Evolutionary conservation across 2,888 invertebrate species (phyloP), one percentile per base, ranked within the genome.

Genomic region (Osmoderma eremita): DNA sequence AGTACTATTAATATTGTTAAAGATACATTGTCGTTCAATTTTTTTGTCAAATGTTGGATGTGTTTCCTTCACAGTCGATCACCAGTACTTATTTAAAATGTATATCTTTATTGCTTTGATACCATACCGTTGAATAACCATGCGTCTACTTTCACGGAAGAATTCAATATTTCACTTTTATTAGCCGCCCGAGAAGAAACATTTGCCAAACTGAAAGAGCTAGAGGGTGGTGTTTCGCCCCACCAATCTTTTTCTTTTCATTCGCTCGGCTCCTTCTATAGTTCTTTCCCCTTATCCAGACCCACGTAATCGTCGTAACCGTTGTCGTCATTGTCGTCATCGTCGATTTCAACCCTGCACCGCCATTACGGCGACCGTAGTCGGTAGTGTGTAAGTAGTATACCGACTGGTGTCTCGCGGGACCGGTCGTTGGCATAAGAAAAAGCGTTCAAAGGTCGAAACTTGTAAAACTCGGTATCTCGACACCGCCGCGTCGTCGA

Each of bases 401-500:
- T 20, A 20, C 10, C 50, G 30, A 30, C 30, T 30, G 30, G 30
- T 30, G 50, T 24, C 50, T 30, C 50, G 10, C 13, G 50, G 50
- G 50, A 51, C 50, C 50, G n/a, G 50, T 51, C 50, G 24, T 51
- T 24, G 22, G 50, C 50, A 24, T 5, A 51, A 51, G 50, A 51
- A 51, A 51, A 51, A 24, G 42, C 50, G 50, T 51, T 51, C 50
- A 51, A 51, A 51, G 50, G 50, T 51, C 50, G 50, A 51, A 51
- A 51, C 50, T 51, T 51, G 50, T 51, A 51, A 51, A 51, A 51
- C 50, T 51, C 50, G 50, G 24, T 51, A 51, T 51, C 50, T 51
- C 30, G 50, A 51, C 50, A 15, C 24, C 50, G 50, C 30, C 30
- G 6, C 8, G 3, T 6, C 5, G 10, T 4, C 13, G 45, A 17